These are phyloP conservation scores for Reinhardtius hippoglossoides DNA, from an alignment of 2,113 vertebrate species.

Conservation along the genomic window DNA sequence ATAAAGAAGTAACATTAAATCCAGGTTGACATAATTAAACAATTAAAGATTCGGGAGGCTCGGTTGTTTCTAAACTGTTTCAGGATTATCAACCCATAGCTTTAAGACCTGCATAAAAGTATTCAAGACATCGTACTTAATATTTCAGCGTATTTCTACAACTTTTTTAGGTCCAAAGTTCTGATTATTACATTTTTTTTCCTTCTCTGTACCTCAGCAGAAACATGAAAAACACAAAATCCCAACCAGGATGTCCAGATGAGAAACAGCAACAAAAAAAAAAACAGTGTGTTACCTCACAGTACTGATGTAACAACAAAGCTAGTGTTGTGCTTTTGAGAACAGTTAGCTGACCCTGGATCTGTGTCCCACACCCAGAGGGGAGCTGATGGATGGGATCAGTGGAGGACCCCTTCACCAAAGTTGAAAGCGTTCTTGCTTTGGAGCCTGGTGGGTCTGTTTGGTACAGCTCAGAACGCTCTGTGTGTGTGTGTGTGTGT, in stretches of 20 bases:
- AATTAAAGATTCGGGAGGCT: too few relatives aligned
- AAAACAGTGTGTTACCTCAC: slow-evolving; percentile 34
- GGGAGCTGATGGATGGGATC: neutral
- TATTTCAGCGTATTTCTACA: too few relatives aligned
- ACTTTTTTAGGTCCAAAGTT: too few relatives aligned
- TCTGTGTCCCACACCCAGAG: too few relatives aligned
- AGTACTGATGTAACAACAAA: slow-evolving; percentile 12
- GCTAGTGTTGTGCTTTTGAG: slow-evolving; percentile 9
- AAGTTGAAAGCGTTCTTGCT: slow-evolving; percentile 69
- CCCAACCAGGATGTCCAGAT: slow-evolving; percentile 3
- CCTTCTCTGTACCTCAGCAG: neutral
- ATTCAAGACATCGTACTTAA: too few relatives aligned
- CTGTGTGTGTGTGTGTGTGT: slow-evolving; percentile 36
- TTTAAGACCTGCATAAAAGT: too few relatives aligned
- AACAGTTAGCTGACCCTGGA: slow-evolving; percentile 53
- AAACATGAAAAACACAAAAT: slow-evolving; percentile 16
- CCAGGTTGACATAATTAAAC: too few relatives aligned
- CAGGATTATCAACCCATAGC: neutral
- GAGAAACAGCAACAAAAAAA: slow-evolving; percentile 19
- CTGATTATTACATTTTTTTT: too few relatives aligned
- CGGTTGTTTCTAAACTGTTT: neutral
- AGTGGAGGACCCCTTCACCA: slow-evolving; percentile 62
- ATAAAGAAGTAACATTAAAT: too few relatives aligned
- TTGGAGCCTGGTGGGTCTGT: slow-evolving; percentile 42
- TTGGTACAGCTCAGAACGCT: slow-evolving; percentile 57